Conservation (phyloP, 2,113 vertebrate genomes). For the Athene noctua region DNA sequence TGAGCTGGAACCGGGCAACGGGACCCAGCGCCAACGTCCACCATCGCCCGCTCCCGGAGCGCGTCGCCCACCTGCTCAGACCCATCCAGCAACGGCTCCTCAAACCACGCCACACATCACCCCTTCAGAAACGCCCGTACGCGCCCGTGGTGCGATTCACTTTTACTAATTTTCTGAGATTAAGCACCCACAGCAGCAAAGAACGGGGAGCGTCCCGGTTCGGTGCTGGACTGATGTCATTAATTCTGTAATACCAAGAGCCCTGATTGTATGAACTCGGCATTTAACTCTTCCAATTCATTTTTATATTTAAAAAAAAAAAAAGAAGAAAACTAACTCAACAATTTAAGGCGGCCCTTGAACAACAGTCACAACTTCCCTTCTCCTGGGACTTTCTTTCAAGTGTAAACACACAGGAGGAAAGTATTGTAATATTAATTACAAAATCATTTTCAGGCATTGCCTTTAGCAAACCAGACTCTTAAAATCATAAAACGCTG, state of each 20-base stretch:
- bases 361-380: conserved; percentile 46
- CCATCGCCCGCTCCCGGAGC: background rate
- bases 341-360: conserved; percentile 70
- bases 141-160: conserved; percentile 66
- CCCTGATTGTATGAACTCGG: conserved; percentile 67
- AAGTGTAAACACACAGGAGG: conserved; percentile 4
- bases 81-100: conserved; percentile 21
- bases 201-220: conserved; percentile 35
- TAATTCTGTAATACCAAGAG: conserved; percentile 68
- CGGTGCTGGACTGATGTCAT: conserved; percentile 61
- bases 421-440: background rate
- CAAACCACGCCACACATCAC: conserved; percentile 51
- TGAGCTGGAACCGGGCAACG: too few species aligned
- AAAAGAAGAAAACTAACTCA: conserved; percentile 43
- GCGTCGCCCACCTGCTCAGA: background rate
- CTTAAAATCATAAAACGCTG: background rate
- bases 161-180: conserved; percentile 77
- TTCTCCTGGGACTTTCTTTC: conserved; percentile 59
- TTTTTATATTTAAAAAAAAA: conserved; percentile 53
- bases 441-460: background rate
- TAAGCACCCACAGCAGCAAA: conserved; percentile 57
- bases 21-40: rapidly evolving
- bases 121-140: conserved; percentile 64
- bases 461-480: conserved; percentile 23
- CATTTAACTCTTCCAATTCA: conserved; percentile 74